phyloP scores from a whole-genome alignment of 2,113 vertebrate species.

The rabbit (Oryctolagus cuniculus) region DNA sequence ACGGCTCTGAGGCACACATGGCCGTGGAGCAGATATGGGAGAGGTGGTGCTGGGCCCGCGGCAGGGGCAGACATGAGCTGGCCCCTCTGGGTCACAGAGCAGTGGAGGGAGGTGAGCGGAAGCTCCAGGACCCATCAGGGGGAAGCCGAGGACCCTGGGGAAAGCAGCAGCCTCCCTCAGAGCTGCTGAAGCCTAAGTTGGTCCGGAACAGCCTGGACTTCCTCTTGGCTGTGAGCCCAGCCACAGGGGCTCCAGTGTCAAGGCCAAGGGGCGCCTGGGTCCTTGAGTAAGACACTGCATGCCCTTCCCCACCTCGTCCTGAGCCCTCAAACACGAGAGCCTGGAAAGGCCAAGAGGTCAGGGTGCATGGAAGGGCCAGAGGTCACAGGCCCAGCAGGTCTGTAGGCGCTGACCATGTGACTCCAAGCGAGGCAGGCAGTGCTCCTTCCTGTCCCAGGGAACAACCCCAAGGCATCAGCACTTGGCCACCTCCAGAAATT shows the following conservation, averaged over 20 bases:
- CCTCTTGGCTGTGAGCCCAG: neutral
- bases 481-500: slow-evolving; percentile 54
- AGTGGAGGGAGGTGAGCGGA: neutral
- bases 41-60: accelerated
- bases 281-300: neutral
- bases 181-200: neutral
- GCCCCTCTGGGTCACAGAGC: neutral
- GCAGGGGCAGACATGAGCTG: neutral
- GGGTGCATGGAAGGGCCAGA: neutral
- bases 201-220: neutral
- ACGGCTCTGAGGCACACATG: neutral
- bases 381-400: neutral
- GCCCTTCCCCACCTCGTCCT: neutral
- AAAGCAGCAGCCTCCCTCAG: neutral
- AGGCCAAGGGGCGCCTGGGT: neutral
- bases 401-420: neutral
- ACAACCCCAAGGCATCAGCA: neutral
- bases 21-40: accelerated
- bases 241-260: neutral
- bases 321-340: neutral
- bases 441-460: neutral
- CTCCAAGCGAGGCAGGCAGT: neutral
- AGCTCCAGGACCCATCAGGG: neutral
- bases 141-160: neutral
- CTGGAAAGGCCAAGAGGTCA: neutral